A percentile compares a stretch with the other conserved stretches of the same genome.
Evolutionary conservation across 2,113 vertebrate genomes (phyloP).

Genomic region (Alexandromys fortis): DNA sequence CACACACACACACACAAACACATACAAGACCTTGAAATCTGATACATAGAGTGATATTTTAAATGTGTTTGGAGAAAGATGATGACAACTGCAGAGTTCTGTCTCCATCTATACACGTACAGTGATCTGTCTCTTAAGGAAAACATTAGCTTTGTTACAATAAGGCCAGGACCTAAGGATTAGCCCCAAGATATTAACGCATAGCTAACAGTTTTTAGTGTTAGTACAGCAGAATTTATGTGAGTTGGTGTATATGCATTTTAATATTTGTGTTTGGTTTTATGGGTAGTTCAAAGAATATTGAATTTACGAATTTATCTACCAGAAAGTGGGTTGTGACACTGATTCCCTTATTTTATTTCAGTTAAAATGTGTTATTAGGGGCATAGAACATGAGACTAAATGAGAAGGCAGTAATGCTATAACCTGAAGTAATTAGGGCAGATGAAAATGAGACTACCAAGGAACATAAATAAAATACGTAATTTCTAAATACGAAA

Average conservation of each 20-base stretch:
- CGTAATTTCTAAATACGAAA: neutral
- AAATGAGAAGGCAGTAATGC: neutral
- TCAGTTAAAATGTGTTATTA: neutral
- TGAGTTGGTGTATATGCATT: conserved; percentile 51
- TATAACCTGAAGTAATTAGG: neutral
- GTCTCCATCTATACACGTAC: neutral
- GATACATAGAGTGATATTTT: neutral
- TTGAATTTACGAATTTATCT: conserved; percentile 48
- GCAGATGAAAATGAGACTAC: neutral
- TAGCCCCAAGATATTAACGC: conserved; percentile 22
- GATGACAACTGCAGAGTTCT: neutral
- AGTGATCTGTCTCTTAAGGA: neutral
- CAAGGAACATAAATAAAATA: neutral
- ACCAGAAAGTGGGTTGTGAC: neutral
- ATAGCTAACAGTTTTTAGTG: neutral
- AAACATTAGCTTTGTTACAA: neutral
- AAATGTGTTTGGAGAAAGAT: neutral
- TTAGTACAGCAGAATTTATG: conserved; percentile 40
- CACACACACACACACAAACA: neutral
- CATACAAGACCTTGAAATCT: neutral
- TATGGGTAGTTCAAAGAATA: conserved; percentile 38
- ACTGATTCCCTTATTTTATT: neutral
- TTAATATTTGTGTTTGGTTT: conserved; percentile 50
- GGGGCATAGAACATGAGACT: neutral
- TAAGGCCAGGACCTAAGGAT: neutral